These are phyloP conservation scores for Cromileptes altivelis DNA, from an alignment of 2,113 vertebrate genomes.

Conservation along the genomic window DNA sequence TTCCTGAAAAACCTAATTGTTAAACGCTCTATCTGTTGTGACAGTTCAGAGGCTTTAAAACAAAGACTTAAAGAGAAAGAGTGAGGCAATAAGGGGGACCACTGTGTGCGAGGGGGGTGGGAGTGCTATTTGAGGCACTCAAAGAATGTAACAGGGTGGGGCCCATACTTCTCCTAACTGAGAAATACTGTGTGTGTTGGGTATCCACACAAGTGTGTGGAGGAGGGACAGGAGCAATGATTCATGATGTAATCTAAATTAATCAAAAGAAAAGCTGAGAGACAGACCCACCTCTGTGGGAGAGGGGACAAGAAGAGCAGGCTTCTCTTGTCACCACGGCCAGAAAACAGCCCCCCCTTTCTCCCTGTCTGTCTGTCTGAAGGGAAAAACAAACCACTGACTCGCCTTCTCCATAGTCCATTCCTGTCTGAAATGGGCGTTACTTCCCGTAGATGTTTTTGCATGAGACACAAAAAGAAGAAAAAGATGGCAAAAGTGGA, in stretches of 20 bases:
- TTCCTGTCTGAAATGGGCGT: slow-evolving; percentile 60
- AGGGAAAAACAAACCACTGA: slow-evolving; percentile 66
- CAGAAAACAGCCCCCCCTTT: slow-evolving; percentile 44
- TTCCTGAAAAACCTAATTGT: slow-evolving; percentile 25
- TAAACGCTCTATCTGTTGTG: background rate
- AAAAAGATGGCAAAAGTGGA: background rate
- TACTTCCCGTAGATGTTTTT: slow-evolving; percentile 57
- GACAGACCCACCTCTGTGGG: slow-evolving; percentile 35
- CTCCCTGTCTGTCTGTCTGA: slow-evolving; percentile 43
- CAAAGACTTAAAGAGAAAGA: background rate
- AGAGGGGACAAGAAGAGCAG: slow-evolving; percentile 31
- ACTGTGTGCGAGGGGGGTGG: slow-evolving; percentile 20
- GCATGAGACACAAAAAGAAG: slow-evolving; percentile 8
- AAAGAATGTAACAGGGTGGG: slow-evolving; percentile 80
- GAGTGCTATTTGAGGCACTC: slow-evolving; percentile 72
- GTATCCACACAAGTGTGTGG: slow-evolving; percentile 30
- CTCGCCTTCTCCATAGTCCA: slow-evolving; percentile 21
- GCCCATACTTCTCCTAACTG: slow-evolving; percentile 24
- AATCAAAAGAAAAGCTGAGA: slow-evolving; percentile 51
- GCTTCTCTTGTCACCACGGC: slow-evolving; percentile 50
- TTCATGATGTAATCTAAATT: slow-evolving; percentile 58
- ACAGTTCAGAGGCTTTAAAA: slow-evolving; percentile 22
- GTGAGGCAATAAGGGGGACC: slow-evolving; percentile 5
- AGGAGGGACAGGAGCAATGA: slow-evolving; percentile 20
- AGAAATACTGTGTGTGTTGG: background rate